These are phyloP conservation scores for Falco biarmicus DNA, from an alignment of 2,797 vertebrate genomes.

Conservation along the genomic window DNA sequence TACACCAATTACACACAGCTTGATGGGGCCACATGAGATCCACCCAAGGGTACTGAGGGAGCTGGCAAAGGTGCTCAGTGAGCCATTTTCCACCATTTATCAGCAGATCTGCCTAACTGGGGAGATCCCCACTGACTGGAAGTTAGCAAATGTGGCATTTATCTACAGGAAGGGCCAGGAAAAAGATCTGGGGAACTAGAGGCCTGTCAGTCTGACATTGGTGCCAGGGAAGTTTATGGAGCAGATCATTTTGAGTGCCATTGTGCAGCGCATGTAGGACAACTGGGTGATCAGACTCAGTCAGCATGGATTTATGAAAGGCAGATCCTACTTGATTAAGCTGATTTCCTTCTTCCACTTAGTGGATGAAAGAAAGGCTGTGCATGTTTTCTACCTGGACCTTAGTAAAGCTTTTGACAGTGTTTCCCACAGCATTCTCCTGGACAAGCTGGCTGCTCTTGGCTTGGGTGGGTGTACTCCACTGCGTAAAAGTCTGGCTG, in stretches of 20 bases:
- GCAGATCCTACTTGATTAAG: not conserved
- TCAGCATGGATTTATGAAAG: not conserved
- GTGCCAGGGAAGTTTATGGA: accelerated
- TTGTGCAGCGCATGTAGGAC: too few relatives aligned
- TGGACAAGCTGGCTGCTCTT: accelerated
- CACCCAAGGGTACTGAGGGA: not conserved
- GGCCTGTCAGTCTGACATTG: not conserved
- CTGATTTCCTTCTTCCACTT: not conserved
- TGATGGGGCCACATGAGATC: not conserved
- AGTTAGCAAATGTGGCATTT: not conserved
- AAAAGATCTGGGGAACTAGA: not conserved
- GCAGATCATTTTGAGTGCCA: not conserved
- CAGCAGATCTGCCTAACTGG: not conserved
- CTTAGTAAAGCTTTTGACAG: not conserved
- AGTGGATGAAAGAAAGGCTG: not conserved
- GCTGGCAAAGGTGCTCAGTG: not conserved
- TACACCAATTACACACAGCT: not conserved
- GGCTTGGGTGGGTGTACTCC: not conserved
- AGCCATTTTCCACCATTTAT: not conserved
- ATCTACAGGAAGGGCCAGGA: not conserved
- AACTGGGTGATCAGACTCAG: not conserved
- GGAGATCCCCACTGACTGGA: not conserved
- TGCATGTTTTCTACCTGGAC: not conserved
- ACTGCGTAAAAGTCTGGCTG: not conserved
- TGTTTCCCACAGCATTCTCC: not conserved